These are phyloP conservation scores for Nicator chloris DNA, from an alignment of 2,113 vertebrate genomes.

Conservation along the genomic window DNA sequence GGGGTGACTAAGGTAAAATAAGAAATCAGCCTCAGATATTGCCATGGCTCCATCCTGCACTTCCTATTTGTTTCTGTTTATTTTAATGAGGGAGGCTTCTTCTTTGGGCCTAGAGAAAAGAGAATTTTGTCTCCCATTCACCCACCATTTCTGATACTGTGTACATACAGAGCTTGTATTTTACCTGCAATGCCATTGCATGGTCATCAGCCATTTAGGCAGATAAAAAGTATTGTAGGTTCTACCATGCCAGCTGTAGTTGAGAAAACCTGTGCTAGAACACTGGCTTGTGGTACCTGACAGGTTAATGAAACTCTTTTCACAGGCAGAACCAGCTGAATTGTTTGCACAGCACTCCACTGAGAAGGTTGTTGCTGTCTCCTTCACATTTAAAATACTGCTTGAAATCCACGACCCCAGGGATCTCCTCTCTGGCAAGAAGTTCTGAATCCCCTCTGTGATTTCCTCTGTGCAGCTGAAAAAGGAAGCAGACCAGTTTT, in stretches of 20 bases:
- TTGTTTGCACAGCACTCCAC: constrained; percentile 81
- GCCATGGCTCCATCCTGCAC: not conserved
- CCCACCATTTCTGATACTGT: not conserved
- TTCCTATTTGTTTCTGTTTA: not conserved
- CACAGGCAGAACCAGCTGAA: constrained; percentile 68
- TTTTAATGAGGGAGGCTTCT: not conserved
- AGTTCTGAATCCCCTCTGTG: constrained; percentile 63
- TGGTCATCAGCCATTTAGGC: not conserved
- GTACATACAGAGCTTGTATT: not conserved
- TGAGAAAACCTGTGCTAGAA: not conserved
- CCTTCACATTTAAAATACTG: constrained; percentile 51
- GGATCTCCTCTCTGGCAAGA: constrained; percentile 37
- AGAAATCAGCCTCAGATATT: not conserved
- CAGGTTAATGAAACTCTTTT: constrained; percentile 52
- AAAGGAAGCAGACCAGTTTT: not conserved
- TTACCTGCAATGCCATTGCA: not conserved
- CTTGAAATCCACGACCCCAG: constrained; percentile 72
- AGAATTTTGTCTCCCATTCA: not conserved
- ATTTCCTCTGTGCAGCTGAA: constrained; percentile 75
- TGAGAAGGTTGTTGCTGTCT: not conserved
- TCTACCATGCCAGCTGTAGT: not conserved
- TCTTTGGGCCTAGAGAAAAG: not conserved
- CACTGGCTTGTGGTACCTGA: constrained; percentile 46
- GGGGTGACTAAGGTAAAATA: not conserved
- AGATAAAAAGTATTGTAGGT: not conserved